phyloP scores from a whole-genome alignment of 2,888 invertebrate species.

The Oxystoma pomonae region DNA sequence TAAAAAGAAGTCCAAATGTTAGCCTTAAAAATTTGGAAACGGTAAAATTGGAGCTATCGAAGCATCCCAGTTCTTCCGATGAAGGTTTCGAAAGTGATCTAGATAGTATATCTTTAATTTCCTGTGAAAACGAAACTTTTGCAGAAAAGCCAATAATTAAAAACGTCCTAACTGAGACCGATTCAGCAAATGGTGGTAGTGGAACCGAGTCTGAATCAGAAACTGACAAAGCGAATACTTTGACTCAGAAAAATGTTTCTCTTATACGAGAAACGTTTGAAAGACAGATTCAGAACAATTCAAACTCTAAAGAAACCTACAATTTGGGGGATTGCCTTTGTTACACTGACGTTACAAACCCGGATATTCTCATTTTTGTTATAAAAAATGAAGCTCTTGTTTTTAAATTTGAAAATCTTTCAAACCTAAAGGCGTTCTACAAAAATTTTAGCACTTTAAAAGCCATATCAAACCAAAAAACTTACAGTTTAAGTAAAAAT shows the following conservation, averaged over 20 bases:
- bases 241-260: constrained; percentile 24
- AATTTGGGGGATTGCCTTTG: constrained; percentile 47
- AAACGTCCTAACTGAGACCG: constrained; percentile 40
- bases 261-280: constrained; percentile 20
- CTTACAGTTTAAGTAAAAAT: constrained; percentile 35
- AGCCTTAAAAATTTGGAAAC: background rate
- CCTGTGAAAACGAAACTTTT: constrained; percentile 44
- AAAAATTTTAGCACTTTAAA: constrained; percentile 45
- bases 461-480: constrained; percentile 44
- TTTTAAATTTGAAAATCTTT: constrained; percentile 42
- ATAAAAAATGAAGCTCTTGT: constrained; percentile 44
- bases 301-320: constrained; percentile 34
- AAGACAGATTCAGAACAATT: constrained; percentile 8
- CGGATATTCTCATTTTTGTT: constrained; percentile 45
- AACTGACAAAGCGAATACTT: constrained; percentile 22
- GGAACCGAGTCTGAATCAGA: constrained; percentile 43
- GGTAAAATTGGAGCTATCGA: constrained; percentile 11
- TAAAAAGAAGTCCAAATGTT: background rate
- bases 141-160: constrained; percentile 32
- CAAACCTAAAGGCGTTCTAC: constrained; percentile 40
- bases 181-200: constrained; percentile 46
- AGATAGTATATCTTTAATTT: constrained; percentile 45
- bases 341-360: constrained; percentile 45
- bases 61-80: constrained; percentile 34
- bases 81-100: constrained; percentile 52